Percentiles rank a stretch among this genome's conserved stretches.
phyloP scores from a whole-genome alignment of 2,113 vertebrate species.

The Cromileptes altivelis region DNA sequence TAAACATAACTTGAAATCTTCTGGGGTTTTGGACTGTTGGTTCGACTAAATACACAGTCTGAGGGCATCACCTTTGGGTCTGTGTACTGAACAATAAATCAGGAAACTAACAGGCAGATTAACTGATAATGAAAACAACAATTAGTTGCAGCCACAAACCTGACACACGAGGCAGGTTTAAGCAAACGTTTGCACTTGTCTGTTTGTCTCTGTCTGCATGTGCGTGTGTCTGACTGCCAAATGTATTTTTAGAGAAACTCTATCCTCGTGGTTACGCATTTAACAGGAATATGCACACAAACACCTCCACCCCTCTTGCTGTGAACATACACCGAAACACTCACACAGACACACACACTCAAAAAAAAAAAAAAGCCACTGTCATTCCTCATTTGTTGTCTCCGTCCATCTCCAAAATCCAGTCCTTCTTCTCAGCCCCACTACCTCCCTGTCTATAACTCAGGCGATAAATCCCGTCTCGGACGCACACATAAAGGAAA shows the following conservation, averaged over 20 bases:
- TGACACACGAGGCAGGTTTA: background rate
- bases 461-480: constrained; percentile 44
- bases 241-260: constrained; percentile 60
- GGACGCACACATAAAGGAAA: constrained; percentile 22
- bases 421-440: background rate
- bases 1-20: rapidly evolving
- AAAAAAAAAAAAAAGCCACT: constrained; percentile 1
- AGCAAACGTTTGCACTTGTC: background rate
- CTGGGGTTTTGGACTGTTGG: background rate
- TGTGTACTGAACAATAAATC: background rate
- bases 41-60: background rate
- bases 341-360: background rate
- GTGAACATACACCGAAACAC: background rate
- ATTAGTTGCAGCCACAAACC: background rate
- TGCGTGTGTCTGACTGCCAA: background rate
- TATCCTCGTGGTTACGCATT: constrained; percentile 17
- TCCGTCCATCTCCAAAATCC: constrained; percentile 42
- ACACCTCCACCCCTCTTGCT: background rate
- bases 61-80: background rate
- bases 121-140: background rate
- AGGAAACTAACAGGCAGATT: background rate
- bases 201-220: constrained; percentile 3
- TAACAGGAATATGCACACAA: constrained; percentile 31
- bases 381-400: constrained; percentile 34
- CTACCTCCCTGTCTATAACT: constrained; percentile 22